Evolutionary conservation across 2,113 vertebrate species (phyloP), one percentile per base, ranked within the genome.

Genomic region (Leptodactylus fuscus): DNA sequence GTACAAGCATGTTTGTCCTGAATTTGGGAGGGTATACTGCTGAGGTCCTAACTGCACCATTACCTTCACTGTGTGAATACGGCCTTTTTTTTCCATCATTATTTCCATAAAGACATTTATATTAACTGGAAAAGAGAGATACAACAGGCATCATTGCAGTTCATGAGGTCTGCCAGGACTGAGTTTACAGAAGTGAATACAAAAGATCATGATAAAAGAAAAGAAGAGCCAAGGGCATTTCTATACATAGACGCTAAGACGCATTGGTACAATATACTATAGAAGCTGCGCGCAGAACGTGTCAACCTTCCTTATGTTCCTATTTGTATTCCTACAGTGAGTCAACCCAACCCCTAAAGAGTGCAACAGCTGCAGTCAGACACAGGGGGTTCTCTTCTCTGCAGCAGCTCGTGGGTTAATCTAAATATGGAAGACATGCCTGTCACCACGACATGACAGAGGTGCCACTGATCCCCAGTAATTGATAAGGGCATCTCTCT

Each of bases 401-500:
- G 29, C 74, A n/a, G 75, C 13, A 46, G 36, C 62, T 69, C 22
- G 41, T 16, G 60, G 36, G 81, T 85, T 88, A 85, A 87, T 44
- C 85, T 77, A 87, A 82, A 36, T 85, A 88, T 88, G 90, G 93
- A 93, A 94, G 92, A 87, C 91, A 94, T 92, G 89, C 86, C 92
- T 92, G 90, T 92, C 92, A 87, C 90, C 89, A 85, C 90, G 89
- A 88, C 91, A 93, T 91, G 89, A 89, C 91, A 88, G 87, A 87
- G 88, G 90, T 94, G 93, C 94, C 92, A 49, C 89, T 94, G 93
- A 96, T 96, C 92, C 90, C 88, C 76, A 89, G 89, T 93, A 92
- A 96, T 89, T 94, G 95, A 96, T 96, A 95, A 95, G 84, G 88
- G 88, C 91, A 91, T 92, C 92, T 92, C 90, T 89, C 91, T 96